These are phyloP conservation scores for Amphiprion ocellaris DNA, from an alignment of 2,113 vertebrate species.

Conservation along the genomic window DNA sequence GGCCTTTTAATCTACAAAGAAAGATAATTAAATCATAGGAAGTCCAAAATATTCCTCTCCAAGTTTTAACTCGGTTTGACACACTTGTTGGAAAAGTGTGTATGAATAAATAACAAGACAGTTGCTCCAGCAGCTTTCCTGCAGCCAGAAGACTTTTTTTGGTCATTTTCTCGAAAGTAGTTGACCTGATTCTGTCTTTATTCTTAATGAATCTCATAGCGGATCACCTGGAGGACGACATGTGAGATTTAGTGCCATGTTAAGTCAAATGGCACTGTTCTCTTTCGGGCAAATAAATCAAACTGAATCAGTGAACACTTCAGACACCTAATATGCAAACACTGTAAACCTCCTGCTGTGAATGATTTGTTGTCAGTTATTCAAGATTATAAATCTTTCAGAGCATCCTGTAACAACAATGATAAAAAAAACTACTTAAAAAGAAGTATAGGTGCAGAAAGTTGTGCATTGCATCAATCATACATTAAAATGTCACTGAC, in stretches of 20 bases:
- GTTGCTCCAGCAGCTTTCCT: background rate
- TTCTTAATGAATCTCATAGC: constrained; percentile 52
- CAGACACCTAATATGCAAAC: constrained; percentile 4
- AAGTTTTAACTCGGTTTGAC: background rate
- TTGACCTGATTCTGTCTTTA: constrained; percentile 58
- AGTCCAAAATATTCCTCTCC: background rate
- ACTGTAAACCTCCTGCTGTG: background rate
- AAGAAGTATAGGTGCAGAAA: background rate
- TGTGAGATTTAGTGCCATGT: constrained; percentile 55
- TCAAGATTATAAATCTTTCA: constrained; percentile 1
- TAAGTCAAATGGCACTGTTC: constrained; percentile 48
- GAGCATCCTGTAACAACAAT: background rate
- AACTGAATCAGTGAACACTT: constrained; percentile 12
- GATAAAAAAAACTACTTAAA: background rate
- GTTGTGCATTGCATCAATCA: too few species aligned
- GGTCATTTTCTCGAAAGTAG: constrained; percentile 18
- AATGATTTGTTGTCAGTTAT: constrained; percentile 31
- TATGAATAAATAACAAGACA: background rate
- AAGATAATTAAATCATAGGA: too few species aligned
- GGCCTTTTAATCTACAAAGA: too few species aligned
- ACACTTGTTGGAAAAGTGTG: background rate
- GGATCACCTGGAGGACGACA: constrained; percentile 47
- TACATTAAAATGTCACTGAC: too few species aligned
- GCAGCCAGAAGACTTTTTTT: constrained; percentile 19
- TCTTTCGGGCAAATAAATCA: constrained; percentile 39